phyloP scores from a whole-genome alignment of 2,888 invertebrate genomes.

The Chouioia cunea region DNA sequence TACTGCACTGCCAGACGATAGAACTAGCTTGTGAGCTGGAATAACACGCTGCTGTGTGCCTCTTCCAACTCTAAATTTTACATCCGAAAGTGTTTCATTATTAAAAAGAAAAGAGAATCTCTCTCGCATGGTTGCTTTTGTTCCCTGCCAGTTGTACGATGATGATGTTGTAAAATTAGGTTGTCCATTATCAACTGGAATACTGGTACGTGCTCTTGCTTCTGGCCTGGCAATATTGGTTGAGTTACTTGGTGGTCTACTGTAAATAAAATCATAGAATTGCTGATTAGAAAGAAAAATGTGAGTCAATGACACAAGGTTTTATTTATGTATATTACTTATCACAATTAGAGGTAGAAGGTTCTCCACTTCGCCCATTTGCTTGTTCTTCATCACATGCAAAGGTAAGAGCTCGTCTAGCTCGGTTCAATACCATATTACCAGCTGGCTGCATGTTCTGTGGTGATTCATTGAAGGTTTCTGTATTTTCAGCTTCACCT shows the following conservation, averaged over 20 bases:
- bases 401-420: constrained; percentile 58
- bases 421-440: constrained; percentile 56
- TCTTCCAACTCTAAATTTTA: constrained; percentile 84
- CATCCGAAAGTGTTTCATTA: constrained; percentile 78
- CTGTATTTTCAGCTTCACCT: constrained; percentile 48
- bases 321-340: constrained; percentile 50
- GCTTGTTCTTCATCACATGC: constrained; percentile 59
- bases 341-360: constrained; percentile 55
- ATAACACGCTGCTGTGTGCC: constrained; percentile 78
- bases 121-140: constrained; percentile 81
- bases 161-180: constrained; percentile 48
- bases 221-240: constrained; percentile 56
- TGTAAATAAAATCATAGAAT: constrained; percentile 43
- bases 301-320: not conserved
- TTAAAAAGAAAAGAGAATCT: constrained; percentile 79
- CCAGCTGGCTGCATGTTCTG: constrained; percentile 59
- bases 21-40: constrained; percentile 84
- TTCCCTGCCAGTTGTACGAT: constrained; percentile 80
- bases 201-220: constrained; percentile 53
- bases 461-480: constrained; percentile 52
- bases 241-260: constrained; percentile 61
- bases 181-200: constrained; percentile 52
- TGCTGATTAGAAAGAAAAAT: not conserved
- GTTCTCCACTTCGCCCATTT: constrained; percentile 52
- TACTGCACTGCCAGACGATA: constrained; percentile 86